Evolutionary conservation across 2,797 vertebrate species (phyloP).

Genomic region (Microchirus variegatus): DNA sequence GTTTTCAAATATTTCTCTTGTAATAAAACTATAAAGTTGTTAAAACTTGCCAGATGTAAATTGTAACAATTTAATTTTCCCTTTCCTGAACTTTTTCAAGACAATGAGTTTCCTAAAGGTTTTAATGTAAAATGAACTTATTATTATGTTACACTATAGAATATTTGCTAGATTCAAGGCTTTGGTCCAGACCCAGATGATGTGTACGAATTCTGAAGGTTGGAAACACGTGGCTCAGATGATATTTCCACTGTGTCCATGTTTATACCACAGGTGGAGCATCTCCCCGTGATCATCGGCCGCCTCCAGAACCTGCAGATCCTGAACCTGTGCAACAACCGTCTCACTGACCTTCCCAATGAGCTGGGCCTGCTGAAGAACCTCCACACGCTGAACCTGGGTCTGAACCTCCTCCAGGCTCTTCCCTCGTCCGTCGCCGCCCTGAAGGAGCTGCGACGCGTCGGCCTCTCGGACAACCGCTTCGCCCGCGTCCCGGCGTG

Average conservation of each 20-base stretch:
- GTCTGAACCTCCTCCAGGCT: conserved; percentile 85
- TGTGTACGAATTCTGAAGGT: too few species aligned
- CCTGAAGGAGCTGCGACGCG: conserved; percentile 84
- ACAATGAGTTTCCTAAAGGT: too few species aligned
- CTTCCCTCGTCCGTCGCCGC: conserved; percentile 79
- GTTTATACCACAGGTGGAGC: conserved; percentile 77
- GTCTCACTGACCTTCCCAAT: conserved; percentile 83
- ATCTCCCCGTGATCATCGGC: conserved; percentile 82
- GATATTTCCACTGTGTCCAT: background rate
- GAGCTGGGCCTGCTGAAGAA: conserved; percentile 84
- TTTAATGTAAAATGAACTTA: too few species aligned
- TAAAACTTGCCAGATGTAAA: too few species aligned
- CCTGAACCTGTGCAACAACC: conserved; percentile 92
- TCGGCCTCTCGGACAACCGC: conserved; percentile 89
- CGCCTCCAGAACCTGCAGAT: conserved; percentile 80
- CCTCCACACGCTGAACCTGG: conserved; percentile 85
- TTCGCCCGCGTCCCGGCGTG: conserved; percentile 80
- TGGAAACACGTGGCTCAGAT: background rate
- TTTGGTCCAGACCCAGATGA: too few species aligned
- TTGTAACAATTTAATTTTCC: too few species aligned
- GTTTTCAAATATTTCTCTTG: too few species aligned
- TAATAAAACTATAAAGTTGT: too few species aligned
- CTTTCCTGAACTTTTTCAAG: too few species aligned
- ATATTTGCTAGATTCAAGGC: too few species aligned
- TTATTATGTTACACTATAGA: too few species aligned